phyloP scores from a whole-genome alignment of 2,888 invertebrate species.

The Choreutis nemorana region DNA sequence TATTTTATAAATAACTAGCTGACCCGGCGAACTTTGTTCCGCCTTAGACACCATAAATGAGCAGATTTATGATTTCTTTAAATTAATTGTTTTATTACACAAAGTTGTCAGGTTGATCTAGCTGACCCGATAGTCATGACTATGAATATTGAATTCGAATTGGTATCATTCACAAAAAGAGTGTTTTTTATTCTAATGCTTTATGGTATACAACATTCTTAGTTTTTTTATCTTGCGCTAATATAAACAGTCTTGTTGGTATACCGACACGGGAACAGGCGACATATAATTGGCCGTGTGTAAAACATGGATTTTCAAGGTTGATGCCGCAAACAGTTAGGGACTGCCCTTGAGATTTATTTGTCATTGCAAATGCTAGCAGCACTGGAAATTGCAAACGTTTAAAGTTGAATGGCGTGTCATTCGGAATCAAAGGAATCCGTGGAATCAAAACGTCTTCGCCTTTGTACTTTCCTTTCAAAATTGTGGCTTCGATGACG shows the following conservation, averaged over 20 bases:
- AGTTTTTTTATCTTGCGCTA: conserved; percentile 11
- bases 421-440: conserved; percentile 5
- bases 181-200: no score
- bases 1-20: no score
- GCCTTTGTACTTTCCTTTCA: conserved; percentile 8
- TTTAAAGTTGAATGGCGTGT: conserved; percentile 9
- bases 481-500: conserved; percentile 9
- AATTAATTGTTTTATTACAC: no score
- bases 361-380: conserved; percentile 16
- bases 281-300: conserved; percentile 9
- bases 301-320: conserved; percentile 10
- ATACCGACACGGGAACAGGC: conserved; percentile 14
- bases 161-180: no score
- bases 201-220: conserved; percentile 13
- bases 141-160: no score
- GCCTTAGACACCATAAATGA: no score
- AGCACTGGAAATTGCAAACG: conserved; percentile 12
- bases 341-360: conserved; percentile 10
- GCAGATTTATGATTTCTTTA: no score
- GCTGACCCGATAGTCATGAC: no score
- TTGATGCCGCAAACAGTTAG: conserved; percentile 9
- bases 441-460: conserved; percentile 7
- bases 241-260: conserved; percentile 12
- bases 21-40: no score
- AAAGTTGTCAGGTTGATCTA: no score